Base-by-base conservation (phyloP, 2,113 vertebrate species). In the Chaetodon trifascialis region DNA sequence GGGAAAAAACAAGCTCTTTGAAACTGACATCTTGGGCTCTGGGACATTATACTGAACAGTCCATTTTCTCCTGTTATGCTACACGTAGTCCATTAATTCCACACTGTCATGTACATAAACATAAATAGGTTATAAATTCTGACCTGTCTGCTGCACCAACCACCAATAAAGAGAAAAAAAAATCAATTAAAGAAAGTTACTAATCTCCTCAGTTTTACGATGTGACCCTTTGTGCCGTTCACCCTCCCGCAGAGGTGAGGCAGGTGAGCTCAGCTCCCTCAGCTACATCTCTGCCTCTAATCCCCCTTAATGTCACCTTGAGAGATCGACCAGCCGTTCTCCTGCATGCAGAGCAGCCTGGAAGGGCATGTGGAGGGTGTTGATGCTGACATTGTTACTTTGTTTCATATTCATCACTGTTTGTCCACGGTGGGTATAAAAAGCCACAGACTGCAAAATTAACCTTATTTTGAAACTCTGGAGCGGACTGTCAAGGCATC, bases 221-320 rank as follows among this genome's bases (percentile, higher is more conserved):
- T 11, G 7, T 30, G 12, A 44, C 30, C 30, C 30, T 30, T 30
- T 30, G 30, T 30, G 30, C 30, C 4, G 54, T 16, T 6, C 11
- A 19, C 56, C 64, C 64, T 23, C 30, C 62, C 68, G 9, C 42
- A 44, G 58, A 72, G 67, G 70, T 38, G 63, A 66, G 44, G 46
- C 14, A 58, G 76, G 55, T 68, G 75, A n/a, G 49, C 72, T 17
- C 2, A 38, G 40, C 63, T 55, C 38, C 40, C 54, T 66, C 23
- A 4, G 4, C 70, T 59, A 2, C 68, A 60, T 14, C 73, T 40
- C 46, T 47, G 51, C 66, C 46, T 74, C 62, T 73, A 11, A 78
- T 81, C 82, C 79, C 70, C 78, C 72, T 84, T 66, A 80, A 88
- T 82, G 87, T 88, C 91, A 88, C 88, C 88, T 90, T 88, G 76